These are phyloP conservation scores for Ibycter americanus DNA, from an alignment of 2,797 vertebrate species.

Conservation along the genomic window DNA sequence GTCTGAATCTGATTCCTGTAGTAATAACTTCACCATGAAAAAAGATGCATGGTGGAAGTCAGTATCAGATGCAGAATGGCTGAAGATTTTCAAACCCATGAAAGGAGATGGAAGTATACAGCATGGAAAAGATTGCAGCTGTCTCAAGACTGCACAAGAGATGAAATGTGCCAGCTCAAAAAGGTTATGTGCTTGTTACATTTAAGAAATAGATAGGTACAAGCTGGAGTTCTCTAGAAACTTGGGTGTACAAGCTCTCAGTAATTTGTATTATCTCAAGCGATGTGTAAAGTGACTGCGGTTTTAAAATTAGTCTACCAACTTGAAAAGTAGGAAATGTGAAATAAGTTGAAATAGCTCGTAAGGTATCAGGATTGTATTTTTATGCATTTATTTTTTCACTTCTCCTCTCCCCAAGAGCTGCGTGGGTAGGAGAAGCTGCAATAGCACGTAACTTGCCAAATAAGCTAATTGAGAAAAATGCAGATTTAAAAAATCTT, in stretches of 20 bases:
- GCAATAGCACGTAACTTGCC: background rate
- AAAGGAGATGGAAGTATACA: background rate
- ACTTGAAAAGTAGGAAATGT: background rate
- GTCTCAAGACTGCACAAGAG: background rate
- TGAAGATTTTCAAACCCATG: slow-evolving; percentile 68
- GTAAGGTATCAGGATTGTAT: background rate
- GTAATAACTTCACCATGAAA: background rate
- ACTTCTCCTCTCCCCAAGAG: background rate
- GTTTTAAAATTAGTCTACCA: background rate
- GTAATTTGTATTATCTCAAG: background rate
- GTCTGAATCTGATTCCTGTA: background rate
- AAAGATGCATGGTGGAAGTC: background rate
- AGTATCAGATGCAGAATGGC: slow-evolving; percentile 62
- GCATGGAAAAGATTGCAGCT: background rate
- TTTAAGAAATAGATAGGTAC: background rate
- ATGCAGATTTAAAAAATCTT: background rate
- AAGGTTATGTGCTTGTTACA: slow-evolving; percentile 36
- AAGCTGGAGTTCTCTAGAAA: background rate
- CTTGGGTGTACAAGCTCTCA: background rate
- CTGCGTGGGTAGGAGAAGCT: background rate
- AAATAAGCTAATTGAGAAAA: slow-evolving; percentile 17
- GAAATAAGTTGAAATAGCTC: slow-evolving; percentile 5
- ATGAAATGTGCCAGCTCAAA: background rate
- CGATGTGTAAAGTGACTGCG: background rate
- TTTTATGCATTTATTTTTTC: background rate